Conservation (phyloP, 2,888 invertebrate species). For the Pseudoips prasinana region DNA sequence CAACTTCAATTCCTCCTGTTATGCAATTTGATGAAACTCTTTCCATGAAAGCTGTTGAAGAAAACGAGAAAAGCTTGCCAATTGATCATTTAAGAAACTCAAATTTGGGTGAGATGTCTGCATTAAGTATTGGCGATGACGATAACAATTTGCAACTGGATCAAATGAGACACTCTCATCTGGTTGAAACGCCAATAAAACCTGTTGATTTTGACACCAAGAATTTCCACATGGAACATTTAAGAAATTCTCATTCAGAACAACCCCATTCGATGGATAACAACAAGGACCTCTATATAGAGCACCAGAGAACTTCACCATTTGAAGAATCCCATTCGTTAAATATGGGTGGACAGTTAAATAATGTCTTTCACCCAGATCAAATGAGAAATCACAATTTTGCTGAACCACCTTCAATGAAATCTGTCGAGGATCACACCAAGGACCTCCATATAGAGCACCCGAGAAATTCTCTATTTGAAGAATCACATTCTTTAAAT, state of each 20-base stretch:
- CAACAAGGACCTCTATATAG: constrained; percentile 10
- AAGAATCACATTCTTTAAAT: too few species aligned
- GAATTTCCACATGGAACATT: too few species aligned
- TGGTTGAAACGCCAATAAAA: background rate
- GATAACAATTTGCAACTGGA: background rate
- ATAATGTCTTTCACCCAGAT: background rate
- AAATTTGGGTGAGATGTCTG: background rate
- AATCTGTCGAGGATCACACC: constrained; percentile 21
- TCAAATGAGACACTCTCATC: background rate
- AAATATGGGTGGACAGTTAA: background rate
- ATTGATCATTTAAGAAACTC: background rate
- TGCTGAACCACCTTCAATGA: constrained; percentile 23
- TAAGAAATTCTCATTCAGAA: too few species aligned
- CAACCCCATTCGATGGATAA: constrained; percentile 21
- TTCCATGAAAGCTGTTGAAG: constrained; percentile 16
- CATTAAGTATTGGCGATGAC: background rate
- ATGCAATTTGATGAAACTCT: constrained; percentile 12
- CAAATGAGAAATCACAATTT: background rate
- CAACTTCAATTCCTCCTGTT: constrained; percentile 23
- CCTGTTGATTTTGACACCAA: background rate
- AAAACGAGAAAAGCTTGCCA: background rate
- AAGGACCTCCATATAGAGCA: constrained; percentile 16
- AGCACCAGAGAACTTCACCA: constrained; percentile 7
- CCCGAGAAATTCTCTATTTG: too few species aligned
- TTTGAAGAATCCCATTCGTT: too few species aligned